Base-by-base conservation (phyloP, 2,888 invertebrate genomes). In the Dexiosoma caninum region DNA sequence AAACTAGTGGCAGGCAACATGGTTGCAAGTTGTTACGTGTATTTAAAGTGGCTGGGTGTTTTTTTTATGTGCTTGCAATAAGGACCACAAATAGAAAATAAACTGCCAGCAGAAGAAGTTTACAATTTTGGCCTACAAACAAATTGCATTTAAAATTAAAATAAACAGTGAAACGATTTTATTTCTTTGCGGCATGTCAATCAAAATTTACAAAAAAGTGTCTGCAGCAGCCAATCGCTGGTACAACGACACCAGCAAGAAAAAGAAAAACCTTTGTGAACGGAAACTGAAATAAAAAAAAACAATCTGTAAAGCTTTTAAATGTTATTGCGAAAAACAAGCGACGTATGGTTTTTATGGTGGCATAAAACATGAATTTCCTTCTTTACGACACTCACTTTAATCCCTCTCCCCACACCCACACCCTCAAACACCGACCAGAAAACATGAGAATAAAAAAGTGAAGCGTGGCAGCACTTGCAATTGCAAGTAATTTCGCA, bases 331-430 rank as follows among this genome's bases (percentile, higher is more conserved):
- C 85, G 87, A 87, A 87, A 88, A 87, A 85, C 85, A 86, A 84
- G 85, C 88, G 88, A 88, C 88, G 88, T 87, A 85, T 87, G 88
- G 88, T 88, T 88, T 87, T 88, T 87, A 88, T 87, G 86, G 87
- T 85, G 85, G 81, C 79, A 57, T 59, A 71, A 62, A 76, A 66
- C 71, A 75, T 72, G 46, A 44, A 55, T 16, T 67, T 37, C 37
- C 37, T 37, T 19, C 30, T 53, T 35, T 21, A 16, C 19, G 23
- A 23, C 10, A 27, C 12, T 4, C 21, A 9, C 40, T 14, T 3
- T 5, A 16, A 1, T 8, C 37, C 44, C 30, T n/a, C n/a, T n/a
- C n/a, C n/a, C n/a, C n/a, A n/a, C n/a, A n/a, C n/a, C n/a, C 10
- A 27, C 12, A 8, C 21, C n/a, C 40, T 14, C 4, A 27, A 16